Conservation (phyloP, 2,888 invertebrate species). For the Autographa gamma region DNA sequence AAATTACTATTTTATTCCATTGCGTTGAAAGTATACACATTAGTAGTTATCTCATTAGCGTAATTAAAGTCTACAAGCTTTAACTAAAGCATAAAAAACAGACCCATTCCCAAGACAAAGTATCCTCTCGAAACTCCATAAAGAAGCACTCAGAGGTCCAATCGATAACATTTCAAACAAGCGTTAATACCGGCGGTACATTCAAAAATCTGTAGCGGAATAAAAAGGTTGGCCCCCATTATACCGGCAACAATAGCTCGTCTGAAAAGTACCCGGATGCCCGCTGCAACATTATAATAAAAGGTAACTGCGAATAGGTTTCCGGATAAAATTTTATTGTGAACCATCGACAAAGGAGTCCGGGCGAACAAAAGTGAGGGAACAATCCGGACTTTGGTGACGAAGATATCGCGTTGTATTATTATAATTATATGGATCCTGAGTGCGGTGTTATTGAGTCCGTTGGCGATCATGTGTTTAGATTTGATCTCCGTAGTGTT, state of each 20-base stretch:
- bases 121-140: constrained; percentile 39
- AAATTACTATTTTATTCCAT: no score
- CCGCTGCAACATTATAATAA: constrained; percentile 87
- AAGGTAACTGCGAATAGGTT: constrained; percentile 87
- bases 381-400: constrained; percentile 64
- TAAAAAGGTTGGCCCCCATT: constrained; percentile 84
- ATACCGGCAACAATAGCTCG: constrained; percentile 79
- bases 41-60: not conserved
- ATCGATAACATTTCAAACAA: constrained; percentile 61
- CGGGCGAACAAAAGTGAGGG: constrained; percentile 60
- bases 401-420: constrained; percentile 62
- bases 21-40: not conserved
- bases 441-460: constrained; percentile 28
- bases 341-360: constrained; percentile 82
- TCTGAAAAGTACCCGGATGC: constrained; percentile 82
- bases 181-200: constrained; percentile 63
- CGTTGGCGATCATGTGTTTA: constrained; percentile 21
- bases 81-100: constrained; percentile 19
- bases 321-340: constrained; percentile 87
- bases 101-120: constrained; percentile 40
- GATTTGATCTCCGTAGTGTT: constrained; percentile 10
- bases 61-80: not conserved
- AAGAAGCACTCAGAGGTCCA: constrained; percentile 53
- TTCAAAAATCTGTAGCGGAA: constrained; percentile 82
- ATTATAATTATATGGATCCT: constrained; percentile 58